A percentile compares a stretch with the other conserved stretches of the same genome.
phyloP scores from a whole-genome alignment of 2,797 vertebrate species.

The Cyclopterus lumpus region DNA sequence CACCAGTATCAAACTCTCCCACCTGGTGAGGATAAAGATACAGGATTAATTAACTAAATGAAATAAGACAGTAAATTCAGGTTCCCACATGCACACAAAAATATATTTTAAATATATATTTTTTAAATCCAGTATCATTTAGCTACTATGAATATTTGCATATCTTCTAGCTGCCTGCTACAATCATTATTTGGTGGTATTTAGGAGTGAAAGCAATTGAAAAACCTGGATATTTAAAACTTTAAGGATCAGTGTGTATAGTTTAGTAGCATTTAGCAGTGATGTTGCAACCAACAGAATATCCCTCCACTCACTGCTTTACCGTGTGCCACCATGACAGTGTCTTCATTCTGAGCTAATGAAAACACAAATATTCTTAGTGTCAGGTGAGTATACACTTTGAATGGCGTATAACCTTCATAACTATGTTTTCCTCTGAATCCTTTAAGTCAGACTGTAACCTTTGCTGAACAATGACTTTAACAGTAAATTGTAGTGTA shows the following conservation, averaged over 20 bases:
- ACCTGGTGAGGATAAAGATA: slow-evolving; percentile 69
- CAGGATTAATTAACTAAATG: neutral
- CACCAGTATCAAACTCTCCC: slow-evolving; percentile 86
- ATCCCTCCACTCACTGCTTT: no score
- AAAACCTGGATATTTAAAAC: no score
- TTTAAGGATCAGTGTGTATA: no score
- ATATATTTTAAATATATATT: no score
- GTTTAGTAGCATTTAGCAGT: no score
- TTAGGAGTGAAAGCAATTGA: neutral
- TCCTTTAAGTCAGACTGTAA: no score
- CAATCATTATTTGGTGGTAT: neutral
- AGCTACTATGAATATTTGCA: neutral
- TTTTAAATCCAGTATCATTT: neutral
- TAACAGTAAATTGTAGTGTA: neutral
- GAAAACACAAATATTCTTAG: no score
- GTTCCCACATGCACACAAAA: neutral
- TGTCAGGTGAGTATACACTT: no score
- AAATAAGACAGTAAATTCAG: neutral
- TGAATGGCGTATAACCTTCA: neutral
- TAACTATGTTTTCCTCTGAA: neutral
- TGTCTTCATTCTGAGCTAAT: neutral
- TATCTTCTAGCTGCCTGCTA: neutral
- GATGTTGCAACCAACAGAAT: no score
- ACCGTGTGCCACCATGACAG: neutral
- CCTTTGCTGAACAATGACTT: no score